phyloP scores from a whole-genome alignment of 1,140 invertebrate genomes.

The Melipona quadrifasciata region DNA sequence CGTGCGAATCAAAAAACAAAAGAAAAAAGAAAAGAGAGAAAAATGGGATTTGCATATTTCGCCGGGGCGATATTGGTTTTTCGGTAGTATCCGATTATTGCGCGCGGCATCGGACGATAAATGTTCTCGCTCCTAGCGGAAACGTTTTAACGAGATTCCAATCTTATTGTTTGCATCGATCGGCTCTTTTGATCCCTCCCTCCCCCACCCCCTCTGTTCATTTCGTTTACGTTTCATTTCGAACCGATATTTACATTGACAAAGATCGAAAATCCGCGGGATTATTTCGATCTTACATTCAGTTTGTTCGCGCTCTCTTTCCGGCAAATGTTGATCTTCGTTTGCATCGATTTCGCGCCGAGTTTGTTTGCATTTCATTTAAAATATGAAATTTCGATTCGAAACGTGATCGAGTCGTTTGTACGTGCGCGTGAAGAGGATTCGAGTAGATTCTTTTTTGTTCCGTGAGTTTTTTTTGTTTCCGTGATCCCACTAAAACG shows the following conservation, averaged over 20 bases:
- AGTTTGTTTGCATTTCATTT: neutral
- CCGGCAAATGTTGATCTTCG: neutral
- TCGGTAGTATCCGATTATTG: slow-evolving; percentile 16
- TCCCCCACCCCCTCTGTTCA: neutral
- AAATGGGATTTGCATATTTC: slow-evolving; percentile 41
- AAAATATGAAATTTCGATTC: neutral
- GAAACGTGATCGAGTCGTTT: neutral
- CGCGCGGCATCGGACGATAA: neutral
- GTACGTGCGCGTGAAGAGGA: neutral
- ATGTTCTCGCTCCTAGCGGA: neutral
- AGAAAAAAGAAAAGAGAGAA: neutral
- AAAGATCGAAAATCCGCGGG: neutral
- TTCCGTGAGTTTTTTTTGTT: no score
- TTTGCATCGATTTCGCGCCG: neutral
- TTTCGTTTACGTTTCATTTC: neutral
- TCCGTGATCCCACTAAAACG: no score
- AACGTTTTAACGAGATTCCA: slow-evolving; percentile 10
- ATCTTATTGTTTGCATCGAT: slow-evolving; percentile 1
- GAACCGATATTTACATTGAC: neutral
- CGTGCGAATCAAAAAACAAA: neutral
- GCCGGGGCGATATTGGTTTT: slow-evolving; percentile 2
- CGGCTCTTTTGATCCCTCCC: no score
- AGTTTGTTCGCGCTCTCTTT: neutral
- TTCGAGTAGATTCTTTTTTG: no score
- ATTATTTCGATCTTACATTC: neutral